Evolutionary conservation across 2,888 invertebrate species (phyloP).

Genomic region (Andrena flavipes): DNA sequence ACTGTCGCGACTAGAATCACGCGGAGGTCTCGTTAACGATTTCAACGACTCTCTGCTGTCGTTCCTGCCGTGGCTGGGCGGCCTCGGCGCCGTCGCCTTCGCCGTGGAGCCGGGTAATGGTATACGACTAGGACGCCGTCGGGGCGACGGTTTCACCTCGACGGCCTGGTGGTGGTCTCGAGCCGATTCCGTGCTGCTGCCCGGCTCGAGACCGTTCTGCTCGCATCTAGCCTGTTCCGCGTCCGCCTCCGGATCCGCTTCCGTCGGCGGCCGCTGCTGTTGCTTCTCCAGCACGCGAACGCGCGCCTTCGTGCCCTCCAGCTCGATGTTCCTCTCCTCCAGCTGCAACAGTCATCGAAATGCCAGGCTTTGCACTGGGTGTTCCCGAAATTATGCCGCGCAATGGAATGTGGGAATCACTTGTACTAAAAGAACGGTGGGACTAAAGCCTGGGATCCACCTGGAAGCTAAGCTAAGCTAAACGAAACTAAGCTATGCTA

Average conservation of each 20-base stretch:
- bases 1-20: constrained; percentile 81
- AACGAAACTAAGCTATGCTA: too few relatives aligned
- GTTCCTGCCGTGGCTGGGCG: constrained; percentile 85
- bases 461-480: too few relatives aligned
- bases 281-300: constrained; percentile 90
- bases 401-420: background rate
- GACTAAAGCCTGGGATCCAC: too few relatives aligned
- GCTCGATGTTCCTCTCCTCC: constrained; percentile 92
- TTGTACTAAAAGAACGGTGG: background rate
- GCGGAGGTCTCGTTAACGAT: constrained; percentile 78
- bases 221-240: constrained; percentile 80
- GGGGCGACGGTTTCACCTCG: constrained; percentile 83
- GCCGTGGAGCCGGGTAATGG: constrained; percentile 87
- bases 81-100: constrained; percentile 88
- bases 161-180: constrained; percentile 86
- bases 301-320: constrained; percentile 93
- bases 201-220: constrained; percentile 85
- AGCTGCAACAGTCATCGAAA: constrained; percentile 86
- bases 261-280: constrained; percentile 85
- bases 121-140: constrained; percentile 89
- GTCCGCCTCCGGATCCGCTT: constrained; percentile 83
- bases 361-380: background rate
- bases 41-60: constrained; percentile 82
- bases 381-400: background rate
- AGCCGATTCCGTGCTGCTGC: constrained; percentile 89